Evolutionary conservation across 2,113 vertebrate species (phyloP), one percentile per base, ranked within the genome.

Genomic region (Sebastes schlegelii): DNA sequence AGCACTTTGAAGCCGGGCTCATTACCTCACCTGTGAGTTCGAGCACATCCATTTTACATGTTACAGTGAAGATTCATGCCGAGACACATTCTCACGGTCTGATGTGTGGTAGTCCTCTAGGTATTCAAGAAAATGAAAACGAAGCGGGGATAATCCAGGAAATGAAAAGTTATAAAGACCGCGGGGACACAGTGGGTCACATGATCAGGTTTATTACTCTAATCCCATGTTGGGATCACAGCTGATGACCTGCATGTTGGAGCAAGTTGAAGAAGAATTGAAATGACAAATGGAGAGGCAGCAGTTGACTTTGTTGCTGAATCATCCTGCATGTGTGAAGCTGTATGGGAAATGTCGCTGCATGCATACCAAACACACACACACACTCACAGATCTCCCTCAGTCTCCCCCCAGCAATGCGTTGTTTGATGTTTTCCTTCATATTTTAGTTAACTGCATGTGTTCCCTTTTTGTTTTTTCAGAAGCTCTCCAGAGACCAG

Each of bases 401-500:
- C 26, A 26, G 26, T 71, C 45, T 54, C 68, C 55, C 16, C 26
- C n/a, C 57, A 51, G 51, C 10, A 11, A 13, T 57, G 48, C 46
- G 74, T 74, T 79, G 48, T 80, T 51, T 79, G 14, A 46, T 64
- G n/a, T 52, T 63, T 87, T 79, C 42, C 55, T 13, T 74, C 34
- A 45, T 49, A 52, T 73, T 52, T 65, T 4, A 19, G 11, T 61
- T 48, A 48, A 40, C 40, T 51, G 8, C 42, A 60, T 51, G 5
- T 58, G 3, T 63, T 62, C 40, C 58, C 14, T n/a, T 45, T 64
- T 80, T 34, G 17, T 21, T 66, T 16, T 65, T 78, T 34, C 90
- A 95, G 98, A 99, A 98, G 97, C 98, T 93, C 97, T 99, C 79
- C 98, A 99, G 93, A 97, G 96, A 93, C 98, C 98, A 0, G 98